Percentiles rank a stretch among this genome's conserved stretches.
Evolutionary conservation across 2,113 vertebrate species (phyloP).

Genomic region (Elaphurus davidianus): DNA sequence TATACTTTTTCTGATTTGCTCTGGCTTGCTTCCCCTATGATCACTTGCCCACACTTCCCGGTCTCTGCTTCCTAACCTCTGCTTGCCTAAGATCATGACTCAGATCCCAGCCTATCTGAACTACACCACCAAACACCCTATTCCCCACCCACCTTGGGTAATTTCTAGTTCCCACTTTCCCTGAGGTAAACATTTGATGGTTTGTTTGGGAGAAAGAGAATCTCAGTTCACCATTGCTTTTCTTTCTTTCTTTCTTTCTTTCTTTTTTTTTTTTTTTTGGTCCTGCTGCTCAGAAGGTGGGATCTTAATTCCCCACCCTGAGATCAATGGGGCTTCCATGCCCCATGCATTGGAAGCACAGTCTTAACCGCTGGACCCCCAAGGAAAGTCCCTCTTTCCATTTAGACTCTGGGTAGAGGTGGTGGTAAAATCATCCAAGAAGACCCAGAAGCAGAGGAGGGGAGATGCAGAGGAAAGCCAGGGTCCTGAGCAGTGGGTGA

Average conservation of each 20-base stretch:
- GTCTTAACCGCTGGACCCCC: background rate
- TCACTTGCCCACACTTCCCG: background rate
- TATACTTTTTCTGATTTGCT: background rate
- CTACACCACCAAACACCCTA: too few species aligned
- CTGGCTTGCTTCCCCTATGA: background rate
- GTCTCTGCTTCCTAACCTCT: background rate
- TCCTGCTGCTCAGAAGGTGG: background rate
- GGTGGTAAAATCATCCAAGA: background rate
- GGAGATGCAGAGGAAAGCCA: background rate
- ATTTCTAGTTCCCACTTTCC: background rate
- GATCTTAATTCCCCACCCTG: background rate
- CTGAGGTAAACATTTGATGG: background rate
- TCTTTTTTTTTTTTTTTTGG: background rate
- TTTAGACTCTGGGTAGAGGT: background rate
- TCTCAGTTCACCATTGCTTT: background rate
- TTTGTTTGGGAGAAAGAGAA: background rate
- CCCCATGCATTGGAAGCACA: background rate
- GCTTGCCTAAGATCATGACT: background rate
- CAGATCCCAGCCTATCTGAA: background rate
- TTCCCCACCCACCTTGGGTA: background rate
- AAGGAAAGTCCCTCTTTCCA: background rate
- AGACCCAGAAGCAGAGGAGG: background rate
- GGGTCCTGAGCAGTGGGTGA: accelerated
- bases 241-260: background rate
- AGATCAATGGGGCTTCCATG: background rate